Evolutionary conservation across 2,888 invertebrate species (phyloP).

Genomic region (Mythimna pallens): DNA sequence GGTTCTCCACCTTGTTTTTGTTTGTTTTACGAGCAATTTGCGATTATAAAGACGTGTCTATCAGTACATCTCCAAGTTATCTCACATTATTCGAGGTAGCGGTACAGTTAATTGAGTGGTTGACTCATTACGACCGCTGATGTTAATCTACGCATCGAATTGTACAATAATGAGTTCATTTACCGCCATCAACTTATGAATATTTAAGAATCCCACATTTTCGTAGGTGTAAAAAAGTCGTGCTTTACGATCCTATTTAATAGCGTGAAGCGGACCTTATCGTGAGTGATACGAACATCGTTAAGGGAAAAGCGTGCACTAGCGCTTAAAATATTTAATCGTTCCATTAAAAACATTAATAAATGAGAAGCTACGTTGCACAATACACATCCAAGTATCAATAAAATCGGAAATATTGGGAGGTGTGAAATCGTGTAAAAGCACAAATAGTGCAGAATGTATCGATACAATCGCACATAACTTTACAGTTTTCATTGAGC

Average conservation of each 20-base stretch:
- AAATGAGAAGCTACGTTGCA: slow-evolving; percentile 55
- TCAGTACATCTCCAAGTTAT: slow-evolving; percentile 72
- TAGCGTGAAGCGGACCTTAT: slow-evolving; percentile 73
- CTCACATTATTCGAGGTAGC: slow-evolving; percentile 70
- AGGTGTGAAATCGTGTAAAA: slow-evolving; percentile 78
- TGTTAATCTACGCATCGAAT: slow-evolving; percentile 83
- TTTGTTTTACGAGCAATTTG: slow-evolving; percentile 89
- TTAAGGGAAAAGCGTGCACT: slow-evolving; percentile 55
- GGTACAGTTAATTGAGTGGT: slow-evolving; percentile 81
- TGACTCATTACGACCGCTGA: slow-evolving; percentile 78
- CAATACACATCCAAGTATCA: slow-evolving; percentile 51
- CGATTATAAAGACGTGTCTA: slow-evolving; percentile 79
- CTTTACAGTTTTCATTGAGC: slow-evolving; percentile 60
- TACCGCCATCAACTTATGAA: slow-evolving; percentile 83
- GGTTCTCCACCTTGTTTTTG: slow-evolving; percentile 82
- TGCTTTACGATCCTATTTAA: slow-evolving; percentile 75
- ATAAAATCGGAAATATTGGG: slow-evolving; percentile 63
- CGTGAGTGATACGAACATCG: slow-evolving; percentile 62
- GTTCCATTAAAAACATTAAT: slow-evolving; percentile 59
- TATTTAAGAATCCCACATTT: slow-evolving; percentile 79
- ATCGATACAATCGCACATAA: slow-evolving; percentile 60
- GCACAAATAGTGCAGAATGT: slow-evolving; percentile 67
- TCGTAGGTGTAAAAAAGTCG: slow-evolving; percentile 75
- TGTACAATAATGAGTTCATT: slow-evolving; percentile 84
- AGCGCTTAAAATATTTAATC: slow-evolving; percentile 55